Conservation (phyloP, 2,888 invertebrate species). For the Physocephala rufipes region DNA sequence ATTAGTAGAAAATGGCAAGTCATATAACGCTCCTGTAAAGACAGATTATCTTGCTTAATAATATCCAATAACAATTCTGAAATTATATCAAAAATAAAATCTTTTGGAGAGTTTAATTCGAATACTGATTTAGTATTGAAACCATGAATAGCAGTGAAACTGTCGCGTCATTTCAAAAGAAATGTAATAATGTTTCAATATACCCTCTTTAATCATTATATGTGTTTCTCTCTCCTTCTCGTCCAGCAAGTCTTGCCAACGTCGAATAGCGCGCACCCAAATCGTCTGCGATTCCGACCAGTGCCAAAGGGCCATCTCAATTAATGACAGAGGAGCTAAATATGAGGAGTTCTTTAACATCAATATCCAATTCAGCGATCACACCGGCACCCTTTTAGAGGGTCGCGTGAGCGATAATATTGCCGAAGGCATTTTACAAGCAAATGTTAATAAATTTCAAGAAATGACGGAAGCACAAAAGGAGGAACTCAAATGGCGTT, state of each 20-base stretch:
- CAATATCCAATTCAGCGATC: conserved; percentile 73
- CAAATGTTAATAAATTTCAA: conserved; percentile 68
- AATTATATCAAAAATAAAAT: neutral
- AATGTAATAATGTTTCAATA: neutral
- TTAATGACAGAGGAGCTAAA: conserved; percentile 48
- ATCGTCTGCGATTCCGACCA: conserved; percentile 53
- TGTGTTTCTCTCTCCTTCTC: neutral
- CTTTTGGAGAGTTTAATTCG: neutral
- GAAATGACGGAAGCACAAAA: conserved; percentile 68
- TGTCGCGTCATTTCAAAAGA: neutral
- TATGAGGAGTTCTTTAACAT: conserved; percentile 68
- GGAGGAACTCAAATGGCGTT: conserved; percentile 71
- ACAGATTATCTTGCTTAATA: neutral
- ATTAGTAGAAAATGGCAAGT: conserved; percentile 66
- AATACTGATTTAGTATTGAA: too few relatives aligned
- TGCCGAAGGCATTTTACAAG: conserved; percentile 71
- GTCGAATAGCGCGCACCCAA: conserved; percentile 45
- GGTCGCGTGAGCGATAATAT: conserved; percentile 70
- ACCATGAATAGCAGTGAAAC: too few relatives aligned
- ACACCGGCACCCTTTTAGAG: conserved; percentile 73
- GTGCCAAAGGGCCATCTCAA: conserved; percentile 55
- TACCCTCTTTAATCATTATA: neutral
- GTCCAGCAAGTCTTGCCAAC: conserved; percentile 53
- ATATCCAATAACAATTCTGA: neutral
- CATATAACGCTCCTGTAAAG: too few relatives aligned